Base-by-base conservation (phyloP, 2,888 invertebrate genomes). In the Silvanus unidentatus region DNA sequence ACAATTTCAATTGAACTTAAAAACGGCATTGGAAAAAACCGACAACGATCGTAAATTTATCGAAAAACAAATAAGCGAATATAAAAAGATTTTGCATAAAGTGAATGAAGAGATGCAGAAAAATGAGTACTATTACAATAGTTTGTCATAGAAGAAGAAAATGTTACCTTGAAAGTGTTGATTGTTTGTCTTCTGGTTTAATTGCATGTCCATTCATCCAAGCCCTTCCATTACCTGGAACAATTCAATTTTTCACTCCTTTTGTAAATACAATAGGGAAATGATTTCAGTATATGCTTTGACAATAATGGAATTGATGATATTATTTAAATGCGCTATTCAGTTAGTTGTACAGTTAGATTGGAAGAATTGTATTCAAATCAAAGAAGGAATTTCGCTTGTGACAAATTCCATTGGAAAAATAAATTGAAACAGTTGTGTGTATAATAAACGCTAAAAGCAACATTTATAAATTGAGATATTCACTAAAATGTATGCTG, bases 141-240 rank as follows among this genome's bases (percentile, higher is more conserved):
- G n/a, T n/a, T n/a, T n/a, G n/a, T n/a, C n/a, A n/a, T n/a, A n/a
- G n/a, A n/a, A n/a, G n/a, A n/a, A n/a, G n/a, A n/a, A n/a, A n/a
- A n/a, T n/a, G n/a, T 66, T 64, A 75, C 75, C 76, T 73, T 13
- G 76, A 76, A 39, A 77, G 60, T 12, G 76, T 75, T 4, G 76
- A 76, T 52, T 75, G 74, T 60, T 75, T 75, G 56, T 77, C 77
- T 55, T 77, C 77, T n/a, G 71, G 71, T 60, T 75, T 74, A 40
- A 66, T 64, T 38, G 70, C 68, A 57, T 73, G 73, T 12, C 75
- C 75, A 55, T 75, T 76, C 65, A 71, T 63, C 69, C 73, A 73
- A 32, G 71, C 66, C 50, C 73, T 63, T 36, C 68, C 68, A 47
- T 66, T 69, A 29, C 71, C 74, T 74, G 37, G 40, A 30, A 44